phyloP scores from a whole-genome alignment of 2,797 vertebrate genomes.

The Podarcis siculus region DNA sequence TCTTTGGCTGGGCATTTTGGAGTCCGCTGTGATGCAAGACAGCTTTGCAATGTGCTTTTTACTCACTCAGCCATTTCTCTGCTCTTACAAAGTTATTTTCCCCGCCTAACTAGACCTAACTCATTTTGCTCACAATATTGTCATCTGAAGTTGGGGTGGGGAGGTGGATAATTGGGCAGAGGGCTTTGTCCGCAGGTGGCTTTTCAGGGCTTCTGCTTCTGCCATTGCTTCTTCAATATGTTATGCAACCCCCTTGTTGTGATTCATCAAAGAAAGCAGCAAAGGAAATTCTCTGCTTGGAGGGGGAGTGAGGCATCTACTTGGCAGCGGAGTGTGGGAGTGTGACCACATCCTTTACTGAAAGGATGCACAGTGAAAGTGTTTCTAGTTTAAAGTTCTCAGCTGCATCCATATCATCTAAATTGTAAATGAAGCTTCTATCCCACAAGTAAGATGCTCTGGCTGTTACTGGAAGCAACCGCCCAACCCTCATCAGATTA shows the following conservation, averaged over 20 bases:
- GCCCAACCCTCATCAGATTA: background rate
- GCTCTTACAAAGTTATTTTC: conserved; percentile 41
- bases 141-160: background rate
- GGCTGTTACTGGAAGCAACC: no score
- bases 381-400: background rate
- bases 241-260: conserved; percentile 38
- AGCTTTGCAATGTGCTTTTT: conserved; percentile 76
- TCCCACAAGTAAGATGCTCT: no score
- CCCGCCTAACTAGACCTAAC: conserved; percentile 49
- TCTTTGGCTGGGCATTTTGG: conserved; percentile 73
- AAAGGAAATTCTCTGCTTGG: background rate
- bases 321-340: background rate
- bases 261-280: conserved; percentile 14
- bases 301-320: conserved; percentile 37
- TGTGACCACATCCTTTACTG: conserved; percentile 13
- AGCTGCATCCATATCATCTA: background rate
- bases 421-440: background rate
- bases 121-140: conserved; percentile 59
- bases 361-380: conserved; percentile 37
- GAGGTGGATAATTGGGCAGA: conserved; percentile 35
- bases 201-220: conserved; percentile 71
- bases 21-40: conserved; percentile 47
- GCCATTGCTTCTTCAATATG: conserved; percentile 65
- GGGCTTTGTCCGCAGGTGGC: conserved; percentile 64
- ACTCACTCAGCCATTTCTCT: conserved; percentile 71